phyloP scores from a whole-genome alignment of 2,888 invertebrate genomes.

The Caenorhabditis macrosperma region DNA sequence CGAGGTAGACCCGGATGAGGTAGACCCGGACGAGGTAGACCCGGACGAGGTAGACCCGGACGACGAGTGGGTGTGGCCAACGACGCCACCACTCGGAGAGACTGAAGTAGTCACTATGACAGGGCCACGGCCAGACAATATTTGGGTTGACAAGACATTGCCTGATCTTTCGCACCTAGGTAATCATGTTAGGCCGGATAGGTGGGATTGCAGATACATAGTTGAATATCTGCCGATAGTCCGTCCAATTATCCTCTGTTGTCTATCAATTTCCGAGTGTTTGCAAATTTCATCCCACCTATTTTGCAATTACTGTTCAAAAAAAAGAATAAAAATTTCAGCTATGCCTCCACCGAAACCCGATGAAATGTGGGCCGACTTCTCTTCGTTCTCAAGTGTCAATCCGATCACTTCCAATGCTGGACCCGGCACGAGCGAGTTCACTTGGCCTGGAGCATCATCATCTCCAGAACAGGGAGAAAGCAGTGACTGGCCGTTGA shows the following conservation, averaged over 20 bases:
- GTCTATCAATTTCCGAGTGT: too few relatives aligned
- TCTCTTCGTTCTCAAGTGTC: slow-evolving; percentile 39
- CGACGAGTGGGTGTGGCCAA: slow-evolving; percentile 53
- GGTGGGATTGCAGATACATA: slow-evolving; percentile 39
- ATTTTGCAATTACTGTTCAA: too few relatives aligned
- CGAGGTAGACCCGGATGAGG: slow-evolving; percentile 23
- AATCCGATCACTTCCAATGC: neutral
- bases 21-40: slow-evolving; percentile 25
- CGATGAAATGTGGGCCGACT: slow-evolving; percentile 55
- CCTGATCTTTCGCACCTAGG: slow-evolving; percentile 43
- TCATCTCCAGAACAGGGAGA: slow-evolving; percentile 35
- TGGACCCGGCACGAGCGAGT: neutral
- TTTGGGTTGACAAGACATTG: slow-evolving; percentile 30
- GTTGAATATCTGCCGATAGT: too few relatives aligned
- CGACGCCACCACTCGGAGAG: slow-evolving; percentile 46
- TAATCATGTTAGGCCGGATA: slow-evolving; percentile 17
- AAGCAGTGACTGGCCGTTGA: slow-evolving; percentile 46
- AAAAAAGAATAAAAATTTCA: slow-evolving; percentile 16
- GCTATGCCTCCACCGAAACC: slow-evolving; percentile 1
- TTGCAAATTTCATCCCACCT: slow-evolving; percentile 27
- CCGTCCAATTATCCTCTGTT: too few relatives aligned
- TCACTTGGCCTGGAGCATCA: slow-evolving; percentile 45
- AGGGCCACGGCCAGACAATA: slow-evolving; percentile 34
- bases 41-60: slow-evolving; percentile 19
- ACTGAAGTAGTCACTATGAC: slow-evolving; percentile 27